Evolutionary conservation across 2,797 vertebrate species (phyloP).

Genomic region (Lacerta bilineata): DNA sequence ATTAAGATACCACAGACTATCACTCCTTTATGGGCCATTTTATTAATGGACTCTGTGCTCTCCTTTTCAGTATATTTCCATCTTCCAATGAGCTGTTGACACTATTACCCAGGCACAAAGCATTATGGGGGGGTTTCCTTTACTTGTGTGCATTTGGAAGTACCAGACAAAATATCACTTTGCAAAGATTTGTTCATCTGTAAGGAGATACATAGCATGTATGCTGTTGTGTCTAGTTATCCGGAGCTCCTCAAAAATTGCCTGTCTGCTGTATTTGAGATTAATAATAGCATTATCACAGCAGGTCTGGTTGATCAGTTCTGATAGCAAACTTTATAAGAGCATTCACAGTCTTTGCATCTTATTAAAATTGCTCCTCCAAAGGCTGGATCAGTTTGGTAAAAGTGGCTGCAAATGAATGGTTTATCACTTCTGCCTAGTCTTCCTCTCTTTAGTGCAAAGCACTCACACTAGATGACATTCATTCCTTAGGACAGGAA

Average conservation of each 20-base stretch:
- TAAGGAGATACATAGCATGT: not conserved
- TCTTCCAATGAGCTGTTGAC: not conserved
- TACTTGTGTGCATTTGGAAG: not conserved
- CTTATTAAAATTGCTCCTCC: not conserved
- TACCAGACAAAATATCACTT: not conserved
- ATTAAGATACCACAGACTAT: not conserved
- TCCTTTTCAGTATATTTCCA: not conserved
- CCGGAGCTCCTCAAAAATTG: not conserved
- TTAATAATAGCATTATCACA: not conserved
- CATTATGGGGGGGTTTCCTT: not conserved
- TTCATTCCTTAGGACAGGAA: not conserved
- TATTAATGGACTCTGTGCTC: not conserved
- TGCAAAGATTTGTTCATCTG: not conserved
- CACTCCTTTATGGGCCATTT: not conserved
- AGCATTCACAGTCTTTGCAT: not conserved
- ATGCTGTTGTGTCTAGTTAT: not conserved
- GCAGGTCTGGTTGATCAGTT: not conserved
- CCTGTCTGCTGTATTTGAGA: not conserved
- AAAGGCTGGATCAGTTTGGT: not conserved
- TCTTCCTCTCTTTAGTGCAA: not conserved
- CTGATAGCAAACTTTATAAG: not conserved
- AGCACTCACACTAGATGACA: not conserved
- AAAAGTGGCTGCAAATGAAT: not conserved
- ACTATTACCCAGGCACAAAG: not conserved
- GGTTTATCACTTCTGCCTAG: slow-evolving; percentile 1